Conservation (phyloP, 92 coral and sea anemone species). For the Zoanthus sansibaricus region DNA sequence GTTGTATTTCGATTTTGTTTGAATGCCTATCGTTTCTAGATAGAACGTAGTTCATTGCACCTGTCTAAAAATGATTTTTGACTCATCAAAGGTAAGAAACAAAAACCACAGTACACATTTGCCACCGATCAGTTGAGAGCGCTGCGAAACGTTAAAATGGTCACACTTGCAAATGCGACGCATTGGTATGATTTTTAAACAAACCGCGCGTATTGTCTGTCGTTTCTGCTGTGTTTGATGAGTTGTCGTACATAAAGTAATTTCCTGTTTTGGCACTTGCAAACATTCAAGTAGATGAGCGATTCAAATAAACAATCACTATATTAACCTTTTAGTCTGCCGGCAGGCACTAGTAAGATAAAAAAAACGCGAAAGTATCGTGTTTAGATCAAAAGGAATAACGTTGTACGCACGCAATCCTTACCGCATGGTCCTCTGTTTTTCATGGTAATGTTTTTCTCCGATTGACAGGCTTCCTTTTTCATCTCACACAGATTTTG, state of each 20-base stretch:
- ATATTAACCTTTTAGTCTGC: conserved; percentile 8
- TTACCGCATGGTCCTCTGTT: conserved; percentile 52
- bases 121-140: too few relatives aligned
- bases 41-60: too few relatives aligned
- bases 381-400: conserved; percentile 7
- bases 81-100: too few relatives aligned
- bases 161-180: too few relatives aligned
- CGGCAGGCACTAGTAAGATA: conserved; percentile 16
- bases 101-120: too few relatives aligned
- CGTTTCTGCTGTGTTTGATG: conserved; percentile 23
- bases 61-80: too few relatives aligned
- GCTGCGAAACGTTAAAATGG: too few relatives aligned
- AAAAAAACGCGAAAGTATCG: conserved; percentile 2
- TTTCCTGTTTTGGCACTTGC: conserved; percentile 19
- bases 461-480: conserved; percentile 36
- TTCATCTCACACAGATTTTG: conserved; percentile 51
- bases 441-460: conserved; percentile 40
- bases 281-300: conserved; percentile 10
- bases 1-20: too few relatives aligned
- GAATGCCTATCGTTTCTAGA: too few relatives aligned
- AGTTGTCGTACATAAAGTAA: conserved; percentile 16
- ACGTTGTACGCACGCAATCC: conserved; percentile 4
- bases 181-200: neutral
- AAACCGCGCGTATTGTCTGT: conserved; percentile 8
- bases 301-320: conserved; percentile 8